Percentiles rank a stretch among this genome's conserved stretches.
phyloP scores from a whole-genome alignment of 2,113 vertebrate species.

The Apodemus sylvaticus region DNA sequence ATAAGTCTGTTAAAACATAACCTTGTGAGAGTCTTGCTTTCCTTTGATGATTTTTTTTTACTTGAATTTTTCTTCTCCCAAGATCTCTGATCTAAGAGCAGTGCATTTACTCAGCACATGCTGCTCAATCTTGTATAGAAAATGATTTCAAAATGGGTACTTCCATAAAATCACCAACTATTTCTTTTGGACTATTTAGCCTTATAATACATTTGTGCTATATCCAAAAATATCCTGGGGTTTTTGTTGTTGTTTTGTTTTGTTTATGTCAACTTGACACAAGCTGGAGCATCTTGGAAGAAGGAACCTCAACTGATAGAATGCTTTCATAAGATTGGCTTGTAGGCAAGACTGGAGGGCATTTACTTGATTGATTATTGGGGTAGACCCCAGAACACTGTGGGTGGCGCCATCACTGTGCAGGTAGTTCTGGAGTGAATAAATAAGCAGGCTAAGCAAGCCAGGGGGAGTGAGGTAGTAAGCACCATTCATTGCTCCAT shows the following conservation, averaged over 20 bases:
- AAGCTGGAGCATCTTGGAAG: not conserved
- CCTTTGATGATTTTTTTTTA: not conserved
- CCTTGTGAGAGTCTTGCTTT: not conserved
- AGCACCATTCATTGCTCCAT: not conserved
- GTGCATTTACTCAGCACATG: conserved; percentile 5
- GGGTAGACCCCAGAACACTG: not conserved
- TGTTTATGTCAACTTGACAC: not conserved
- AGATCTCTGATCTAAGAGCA: conserved; percentile 25
- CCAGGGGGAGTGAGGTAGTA: not conserved
- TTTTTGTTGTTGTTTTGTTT: not conserved
- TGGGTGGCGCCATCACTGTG: not conserved
- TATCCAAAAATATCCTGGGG: not conserved
- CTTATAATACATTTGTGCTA: conserved; percentile 30
- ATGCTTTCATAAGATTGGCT: not conserved
- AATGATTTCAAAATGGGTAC: conserved; percentile 16
- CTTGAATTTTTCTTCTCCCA: conserved; percentile 16
- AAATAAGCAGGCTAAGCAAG: not conserved
- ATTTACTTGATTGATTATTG: not conserved
- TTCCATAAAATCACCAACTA: not conserved
- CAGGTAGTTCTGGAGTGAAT: not conserved
- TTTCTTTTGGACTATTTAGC: conserved; percentile 22
- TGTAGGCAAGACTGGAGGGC: not conserved
- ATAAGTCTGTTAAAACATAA: conserved; percentile 43
- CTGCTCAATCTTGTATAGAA: not conserved
- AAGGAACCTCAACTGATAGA: not conserved